Base-by-base conservation (phyloP, 2,797 vertebrate species). In the Melanotaenia maccullochi region DNA sequence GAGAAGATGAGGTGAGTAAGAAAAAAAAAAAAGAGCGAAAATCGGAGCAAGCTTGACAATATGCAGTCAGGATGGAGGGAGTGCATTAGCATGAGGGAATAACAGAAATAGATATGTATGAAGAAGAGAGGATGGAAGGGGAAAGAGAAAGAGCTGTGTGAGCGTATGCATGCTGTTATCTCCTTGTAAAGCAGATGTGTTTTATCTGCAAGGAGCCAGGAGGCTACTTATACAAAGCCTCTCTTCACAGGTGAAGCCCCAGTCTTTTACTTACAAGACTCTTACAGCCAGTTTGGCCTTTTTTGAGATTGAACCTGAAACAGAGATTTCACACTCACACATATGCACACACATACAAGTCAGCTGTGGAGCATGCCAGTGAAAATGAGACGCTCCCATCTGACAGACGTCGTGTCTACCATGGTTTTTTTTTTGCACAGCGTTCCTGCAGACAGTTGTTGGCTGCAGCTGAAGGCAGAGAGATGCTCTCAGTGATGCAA, bases 121-220 rank as follows among this genome's bases (percentile, higher is more conserved):
- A 44, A 60, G 54, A 47, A 14, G 4, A 63, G 65, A 71, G 76
- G 58, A 32, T 49, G 62, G 73, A 65, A 72, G 80, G 74, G 71
- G 75, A 82, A 73, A 76, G 82, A 65, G 79, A 85, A 71, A 82
- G 77, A 76, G 80, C 36, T 60, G 80, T 24, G 79, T 57, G 86
- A 79, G 71, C 3, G 63, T 67, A 71, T 78, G 84, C 79, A 67
- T 2, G 38, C 56, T 69, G 76, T 89, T 90, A 90, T 90, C 81
- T 84, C 75, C 73, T 35, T 42, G 24, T 68, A 22, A 73, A 82
- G 82, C 82, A 82, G 83, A 89, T 87, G 87, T 75, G 75, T 77
- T 89, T 89, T 90, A 93, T 92, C 89, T 90, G 85, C 69, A 76
- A 42, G 79, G 88, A 88, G 89, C 78, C 87, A 88, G 85, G 76